A percentile compares a stretch with the other conserved stretches of the same genome.
Evolutionary conservation across 1,140 invertebrate species (phyloP).

Genomic region (Aphaenogaster ashmeadi): DNA sequence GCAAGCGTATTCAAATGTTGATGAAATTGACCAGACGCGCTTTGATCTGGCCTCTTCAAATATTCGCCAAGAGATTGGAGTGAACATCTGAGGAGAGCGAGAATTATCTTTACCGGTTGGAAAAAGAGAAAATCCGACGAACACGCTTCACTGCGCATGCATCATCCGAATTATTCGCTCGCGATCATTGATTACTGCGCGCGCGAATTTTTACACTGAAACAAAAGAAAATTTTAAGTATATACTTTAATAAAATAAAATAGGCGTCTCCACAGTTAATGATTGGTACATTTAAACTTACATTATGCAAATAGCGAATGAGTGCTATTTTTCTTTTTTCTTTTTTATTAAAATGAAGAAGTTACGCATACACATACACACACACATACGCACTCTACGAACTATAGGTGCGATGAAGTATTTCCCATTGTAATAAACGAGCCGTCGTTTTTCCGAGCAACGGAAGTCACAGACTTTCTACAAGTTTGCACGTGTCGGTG

Average conservation of each 20-base stretch:
- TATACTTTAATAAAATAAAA: neutral
- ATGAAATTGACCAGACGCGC: conserved; percentile 88
- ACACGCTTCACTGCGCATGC: conserved; percentile 24
- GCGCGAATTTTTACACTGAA: neutral
- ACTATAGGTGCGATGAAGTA: neutral
- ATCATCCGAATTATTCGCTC: conserved; percentile 44
- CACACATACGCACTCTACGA: neutral
- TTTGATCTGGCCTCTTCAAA: conserved; percentile 87
- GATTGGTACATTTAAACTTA: neutral
- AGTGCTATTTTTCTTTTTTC: neutral
- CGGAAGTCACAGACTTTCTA: conserved; percentile 51
- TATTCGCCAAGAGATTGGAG: conserved; percentile 87
- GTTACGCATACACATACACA: neutral
- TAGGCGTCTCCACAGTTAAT: neutral
- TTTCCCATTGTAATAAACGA: conserved; percentile 47
- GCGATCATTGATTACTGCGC: conserved; percentile 16
- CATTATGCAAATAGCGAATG: neutral
- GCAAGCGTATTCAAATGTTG: conserved; percentile 86
- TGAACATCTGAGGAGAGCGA: conserved; percentile 86
- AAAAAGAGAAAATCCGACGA: conserved; percentile 61
- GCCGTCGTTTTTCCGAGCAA: conserved; percentile 20
- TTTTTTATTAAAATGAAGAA: conserved; percentile 15
- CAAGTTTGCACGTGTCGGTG: conserved; percentile 31
- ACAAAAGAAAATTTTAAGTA: neutral
- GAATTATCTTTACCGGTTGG: conserved; percentile 80